Base-by-base conservation (phyloP, 2,888 invertebrate genomes). In the Sepiola atlantica region DNA sequence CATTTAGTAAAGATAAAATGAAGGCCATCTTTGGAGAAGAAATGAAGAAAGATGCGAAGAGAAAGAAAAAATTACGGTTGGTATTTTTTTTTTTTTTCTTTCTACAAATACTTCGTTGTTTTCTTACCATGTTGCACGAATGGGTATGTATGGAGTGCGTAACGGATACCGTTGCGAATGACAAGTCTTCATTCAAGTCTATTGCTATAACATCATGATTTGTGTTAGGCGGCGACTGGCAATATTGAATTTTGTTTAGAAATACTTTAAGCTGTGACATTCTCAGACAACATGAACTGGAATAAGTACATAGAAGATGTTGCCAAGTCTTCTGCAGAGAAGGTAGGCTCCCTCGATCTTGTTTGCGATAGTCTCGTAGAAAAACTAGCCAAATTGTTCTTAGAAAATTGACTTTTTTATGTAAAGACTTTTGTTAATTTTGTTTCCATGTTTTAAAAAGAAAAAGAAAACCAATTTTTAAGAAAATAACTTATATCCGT, bases 11-110 rank as follows among this genome's bases (percentile, higher is more conserved):
- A 90, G 96, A 96, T 21, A 95, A 96, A 61, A 93, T 95, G 32
- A 95, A 96, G 94, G 95, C 96, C 24, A 96, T 97, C 90, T 97
- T 97, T 95, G 96, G 95, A 54, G 96, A 96, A 55, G 96, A 96
- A 90, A 93, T 95, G n/a, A 95, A 94, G 90, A 57, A 95, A 94
- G 93, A 93, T 94, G 95, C 93, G 93, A 95, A 57, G 91, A 94
- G 94, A 91, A 90, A 54, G 95, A 94, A 91, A 54, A 94, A 94
- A 94, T 94, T 93, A 94, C 77, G 77, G 90, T 93, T 92, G 92
- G 94, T 94, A 16, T 92, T 90, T 90, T 45, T 92, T 54, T 55
- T 55, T 54, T 90, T 1, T 54, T 90, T 14, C n/a, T 90, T 8
- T 90, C 8, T 8, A 90, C n/a, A 28, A n/a, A n/a, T n/a, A n/a